Percentiles rank a stretch among this genome's conserved stretches.
These are phyloP conservation scores for Oxystoma pomonae DNA, from an alignment of 2,888 invertebrate genomes.

Conservation along the genomic window DNA sequence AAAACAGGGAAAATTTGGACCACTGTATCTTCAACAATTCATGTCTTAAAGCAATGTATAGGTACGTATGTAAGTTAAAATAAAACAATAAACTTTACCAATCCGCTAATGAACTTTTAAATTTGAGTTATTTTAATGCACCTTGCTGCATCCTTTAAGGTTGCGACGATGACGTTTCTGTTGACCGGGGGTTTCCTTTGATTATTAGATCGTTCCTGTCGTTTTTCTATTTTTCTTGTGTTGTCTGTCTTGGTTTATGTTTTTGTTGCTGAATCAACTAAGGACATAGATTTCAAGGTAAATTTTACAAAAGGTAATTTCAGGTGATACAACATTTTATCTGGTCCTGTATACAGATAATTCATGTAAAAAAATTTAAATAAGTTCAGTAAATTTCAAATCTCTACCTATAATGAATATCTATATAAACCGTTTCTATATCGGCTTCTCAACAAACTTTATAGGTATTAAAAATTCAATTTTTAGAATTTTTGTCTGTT, in stretches of 20 bases:
- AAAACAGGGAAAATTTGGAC: no score
- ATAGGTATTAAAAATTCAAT: no score
- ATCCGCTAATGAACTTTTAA: conserved; percentile 61
- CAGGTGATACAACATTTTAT: conserved; percentile 56
- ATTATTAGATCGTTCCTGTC: conserved; percentile 32
- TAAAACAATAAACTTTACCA: conserved; percentile 55
- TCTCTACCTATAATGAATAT: no score
- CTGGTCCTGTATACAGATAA: no score
- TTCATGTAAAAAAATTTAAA: no score
- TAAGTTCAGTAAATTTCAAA: no score
- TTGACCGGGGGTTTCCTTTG: conserved; percentile 19
- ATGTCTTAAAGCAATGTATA: no score
- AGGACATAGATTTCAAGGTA: conserved; percentile 38
- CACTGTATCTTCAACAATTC: no score
- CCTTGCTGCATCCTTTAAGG: conserved; percentile 57
- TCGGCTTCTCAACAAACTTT: no score
- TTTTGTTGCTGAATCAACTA: conserved; percentile 39
- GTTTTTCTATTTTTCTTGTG: conserved; percentile 33
- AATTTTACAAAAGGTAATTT: conserved; percentile 55
- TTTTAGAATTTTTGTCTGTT: no score
- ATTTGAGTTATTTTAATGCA: conserved; percentile 63
- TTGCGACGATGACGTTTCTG: conserved; percentile 52
- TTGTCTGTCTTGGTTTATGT: conserved; percentile 34
- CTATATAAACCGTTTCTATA: no score
- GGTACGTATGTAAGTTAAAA: no score